A percentile compares a stretch with the other conserved stretches of the same genome.
phyloP scores from a whole-genome alignment of 92 coral and sea anemone genomes.

The Paragorgia papillata region DNA sequence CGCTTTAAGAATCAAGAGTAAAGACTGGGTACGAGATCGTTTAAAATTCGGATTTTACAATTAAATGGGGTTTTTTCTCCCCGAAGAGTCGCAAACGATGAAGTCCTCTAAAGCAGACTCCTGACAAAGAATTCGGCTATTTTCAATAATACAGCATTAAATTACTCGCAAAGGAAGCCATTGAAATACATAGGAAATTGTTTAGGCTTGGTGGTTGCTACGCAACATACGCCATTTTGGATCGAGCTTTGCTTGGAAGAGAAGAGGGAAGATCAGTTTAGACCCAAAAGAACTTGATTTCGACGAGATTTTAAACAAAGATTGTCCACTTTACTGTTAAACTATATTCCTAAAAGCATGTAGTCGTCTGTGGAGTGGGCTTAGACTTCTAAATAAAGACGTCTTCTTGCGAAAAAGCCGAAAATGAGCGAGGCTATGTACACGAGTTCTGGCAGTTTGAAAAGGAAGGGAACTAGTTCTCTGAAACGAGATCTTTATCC shows the following conservation, averaged over 20 bases:
- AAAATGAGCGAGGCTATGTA: conserved; percentile 16
- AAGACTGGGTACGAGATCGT: no score
- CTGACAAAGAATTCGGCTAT: no score
- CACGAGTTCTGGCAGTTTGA: conserved; percentile 3
- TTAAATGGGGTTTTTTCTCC: no score
- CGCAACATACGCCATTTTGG: neutral
- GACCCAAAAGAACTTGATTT: neutral
- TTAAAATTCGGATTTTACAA: no score
- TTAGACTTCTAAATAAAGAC: neutral
- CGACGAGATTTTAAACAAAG: neutral
- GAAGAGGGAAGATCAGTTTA: neutral
- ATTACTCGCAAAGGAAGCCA: no score
- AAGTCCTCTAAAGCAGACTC: no score
- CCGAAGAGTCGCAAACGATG: no score
- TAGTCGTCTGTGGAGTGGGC: neutral
- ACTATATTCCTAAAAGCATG: neutral
- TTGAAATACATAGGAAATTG: no score
- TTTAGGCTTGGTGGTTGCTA: neutral
- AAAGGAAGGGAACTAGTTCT: conserved; percentile 12
- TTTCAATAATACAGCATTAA: no score
- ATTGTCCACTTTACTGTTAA: neutral
- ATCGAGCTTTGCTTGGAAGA: neutral
- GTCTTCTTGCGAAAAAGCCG: no score
- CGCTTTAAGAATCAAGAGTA: no score
- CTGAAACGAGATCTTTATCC: conserved; percentile 23